Percentiles rank a stretch among this genome's conserved stretches.
Evolutionary conservation across 1,140 invertebrate genomes (phyloP).

Genomic region (Leptinotarsa texana): DNA sequence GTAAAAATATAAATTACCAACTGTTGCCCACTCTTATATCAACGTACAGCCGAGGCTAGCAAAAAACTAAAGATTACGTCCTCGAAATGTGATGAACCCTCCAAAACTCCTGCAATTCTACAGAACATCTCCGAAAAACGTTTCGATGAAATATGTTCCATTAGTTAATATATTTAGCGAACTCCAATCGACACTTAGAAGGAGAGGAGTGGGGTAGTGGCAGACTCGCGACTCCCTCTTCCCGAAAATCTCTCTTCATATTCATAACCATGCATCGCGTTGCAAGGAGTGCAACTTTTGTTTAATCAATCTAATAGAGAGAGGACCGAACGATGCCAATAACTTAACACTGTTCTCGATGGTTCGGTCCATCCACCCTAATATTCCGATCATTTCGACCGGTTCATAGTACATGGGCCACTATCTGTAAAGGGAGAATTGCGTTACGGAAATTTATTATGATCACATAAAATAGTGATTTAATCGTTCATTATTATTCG

Average conservation of each 20-base stretch:
- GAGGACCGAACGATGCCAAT: conserved; percentile 39
- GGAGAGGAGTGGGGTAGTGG: neutral
- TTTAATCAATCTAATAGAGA: conserved; percentile 49
- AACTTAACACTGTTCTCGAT: conserved; percentile 33
- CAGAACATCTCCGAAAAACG: neutral
- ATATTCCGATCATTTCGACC: neutral
- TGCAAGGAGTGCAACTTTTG: conserved; percentile 23
- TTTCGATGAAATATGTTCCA: conserved; percentile 23
- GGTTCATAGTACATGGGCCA: conserved; percentile 15
- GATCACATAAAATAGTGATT: no score
- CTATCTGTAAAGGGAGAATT: no score
- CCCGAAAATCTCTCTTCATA: conserved; percentile 21
- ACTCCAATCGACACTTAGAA: conserved; percentile 20
- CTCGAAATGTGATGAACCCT: neutral
- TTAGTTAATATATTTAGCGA: conserved; percentile 26
- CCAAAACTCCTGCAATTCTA: neutral
- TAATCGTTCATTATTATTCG: no score
- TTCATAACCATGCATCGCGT: conserved; percentile 24
- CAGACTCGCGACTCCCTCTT: neutral
- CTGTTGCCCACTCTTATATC: no score
- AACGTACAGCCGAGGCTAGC: no score
- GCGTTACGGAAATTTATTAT: no score
- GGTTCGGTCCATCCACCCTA: conserved; percentile 6
- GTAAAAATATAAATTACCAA: no score
- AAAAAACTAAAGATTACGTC: no score